Percentiles rank a stretch among this genome's conserved stretches.
These are phyloP conservation scores for Vombatus ursinus DNA, from an alignment of 2,113 vertebrate genomes.

Conservation along the genomic window DNA sequence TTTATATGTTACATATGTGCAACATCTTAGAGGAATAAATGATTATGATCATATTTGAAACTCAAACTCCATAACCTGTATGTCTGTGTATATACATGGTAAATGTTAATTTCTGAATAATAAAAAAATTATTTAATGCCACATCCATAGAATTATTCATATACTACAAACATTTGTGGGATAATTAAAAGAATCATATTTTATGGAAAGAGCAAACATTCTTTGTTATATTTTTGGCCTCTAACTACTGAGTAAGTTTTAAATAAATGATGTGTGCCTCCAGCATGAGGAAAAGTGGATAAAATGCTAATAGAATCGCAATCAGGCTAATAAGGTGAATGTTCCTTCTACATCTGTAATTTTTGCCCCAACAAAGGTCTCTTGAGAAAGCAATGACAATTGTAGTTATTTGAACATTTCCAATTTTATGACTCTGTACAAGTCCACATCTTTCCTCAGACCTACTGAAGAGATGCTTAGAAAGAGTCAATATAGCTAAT, in stretches of 20 bases:
- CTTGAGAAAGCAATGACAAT: constrained; percentile 65
- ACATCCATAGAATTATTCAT: constrained; percentile 60
- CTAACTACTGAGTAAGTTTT: constrained; percentile 73
- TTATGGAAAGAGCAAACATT: constrained; percentile 68
- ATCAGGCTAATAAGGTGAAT: constrained; percentile 73
- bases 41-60: constrained; percentile 31
- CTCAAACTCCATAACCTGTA: background rate
- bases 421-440: constrained; percentile 65
- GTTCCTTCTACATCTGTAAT: constrained; percentile 64
- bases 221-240: constrained; percentile 72
- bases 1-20: background rate
- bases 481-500: constrained; percentile 76
- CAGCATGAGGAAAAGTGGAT: constrained; percentile 56
- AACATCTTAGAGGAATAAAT: constrained; percentile 49
- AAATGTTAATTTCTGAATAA: constrained; percentile 65
- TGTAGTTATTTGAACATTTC: constrained; percentile 66
- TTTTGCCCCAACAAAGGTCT: constrained; percentile 67
- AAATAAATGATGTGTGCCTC: constrained; percentile 71
- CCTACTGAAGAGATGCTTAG: constrained; percentile 71
- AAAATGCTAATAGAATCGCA: constrained; percentile 70
- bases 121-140: constrained; percentile 69
- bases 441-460: constrained; percentile 67
- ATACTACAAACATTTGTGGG: constrained; percentile 54
- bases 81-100: constrained; percentile 45
- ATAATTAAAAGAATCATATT: constrained; percentile 78